phyloP scores from a whole-genome alignment of 1,140 invertebrate species.

The Yoshiicerus persimilis region DNA sequence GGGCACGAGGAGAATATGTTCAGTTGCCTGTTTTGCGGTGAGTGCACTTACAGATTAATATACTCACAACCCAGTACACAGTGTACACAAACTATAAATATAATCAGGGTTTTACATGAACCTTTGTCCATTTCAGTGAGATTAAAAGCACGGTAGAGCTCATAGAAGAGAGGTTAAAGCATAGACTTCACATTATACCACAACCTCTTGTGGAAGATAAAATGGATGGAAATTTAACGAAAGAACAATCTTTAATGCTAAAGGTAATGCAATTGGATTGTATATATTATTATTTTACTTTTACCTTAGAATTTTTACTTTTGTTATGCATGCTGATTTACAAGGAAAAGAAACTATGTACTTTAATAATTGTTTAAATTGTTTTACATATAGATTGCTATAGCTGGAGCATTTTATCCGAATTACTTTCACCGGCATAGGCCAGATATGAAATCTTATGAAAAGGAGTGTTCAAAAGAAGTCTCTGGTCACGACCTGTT shows the following conservation, averaged over 20 bases:
- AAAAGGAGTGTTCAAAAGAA: conserved; percentile 63
- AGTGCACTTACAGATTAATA: background rate
- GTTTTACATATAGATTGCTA: conserved; percentile 62
- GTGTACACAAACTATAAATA: too few relatives aligned
- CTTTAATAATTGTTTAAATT: background rate
- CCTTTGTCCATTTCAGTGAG: conserved; percentile 34
- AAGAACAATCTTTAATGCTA: conserved; percentile 32
- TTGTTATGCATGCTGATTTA: too few relatives aligned
- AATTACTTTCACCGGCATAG: conserved; percentile 74
- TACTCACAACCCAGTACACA: too few relatives aligned
- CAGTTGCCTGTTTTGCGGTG: conserved; percentile 27
- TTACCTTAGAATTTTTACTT: background rate
- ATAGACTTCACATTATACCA: background rate
- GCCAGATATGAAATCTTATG: conserved; percentile 58
- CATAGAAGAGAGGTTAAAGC: conserved; percentile 33
- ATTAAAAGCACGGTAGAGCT: conserved; percentile 32
- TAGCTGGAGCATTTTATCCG: conserved; percentile 87
- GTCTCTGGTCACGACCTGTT: conserved; percentile 73
- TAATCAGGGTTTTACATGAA: too few relatives aligned
- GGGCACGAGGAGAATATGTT: conserved; percentile 33
- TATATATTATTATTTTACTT: too few relatives aligned
- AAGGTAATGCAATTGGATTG: conserved; percentile 24
- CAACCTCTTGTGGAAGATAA: background rate
- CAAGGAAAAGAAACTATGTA: too few relatives aligned
- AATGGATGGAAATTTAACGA: background rate